Evolutionary conservation across 23 tunicate genomes (phyloP).

Genomic region (Phallusia fumigata): DNA sequence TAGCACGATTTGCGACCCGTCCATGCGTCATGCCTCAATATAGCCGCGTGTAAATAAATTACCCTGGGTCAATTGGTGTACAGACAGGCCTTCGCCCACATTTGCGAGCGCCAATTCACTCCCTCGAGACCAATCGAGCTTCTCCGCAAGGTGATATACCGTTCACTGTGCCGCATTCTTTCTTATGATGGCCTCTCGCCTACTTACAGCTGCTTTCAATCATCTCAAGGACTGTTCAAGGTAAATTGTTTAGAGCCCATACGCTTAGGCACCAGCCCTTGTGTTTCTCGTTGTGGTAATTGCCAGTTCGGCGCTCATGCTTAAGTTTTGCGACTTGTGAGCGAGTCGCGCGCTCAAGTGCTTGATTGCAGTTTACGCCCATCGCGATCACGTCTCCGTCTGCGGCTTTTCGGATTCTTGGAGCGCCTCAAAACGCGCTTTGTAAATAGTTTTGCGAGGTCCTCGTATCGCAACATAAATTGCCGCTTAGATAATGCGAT

Average conservation of each 20-base stretch:
- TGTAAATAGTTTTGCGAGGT: no score
- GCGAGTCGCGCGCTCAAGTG: background rate
- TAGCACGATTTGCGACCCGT: no score
- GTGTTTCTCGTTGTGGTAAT: background rate
- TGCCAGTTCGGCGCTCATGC: background rate
- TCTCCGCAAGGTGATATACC: no score
- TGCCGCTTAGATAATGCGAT: no score
- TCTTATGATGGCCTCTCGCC: background rate
- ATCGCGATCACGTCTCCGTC: background rate
- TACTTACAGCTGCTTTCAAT: background rate
- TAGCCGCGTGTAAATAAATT: background rate
- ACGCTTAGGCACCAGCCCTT: background rate
- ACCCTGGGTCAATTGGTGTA: background rate
- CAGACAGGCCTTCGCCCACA: background rate
- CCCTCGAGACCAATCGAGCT: no score
- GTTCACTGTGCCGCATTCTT: no score
- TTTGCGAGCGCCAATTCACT: background rate
- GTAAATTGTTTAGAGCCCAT: background rate
- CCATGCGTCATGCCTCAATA: background rate
- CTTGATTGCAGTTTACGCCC: background rate
- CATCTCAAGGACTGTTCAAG: slow-evolving; percentile 3
- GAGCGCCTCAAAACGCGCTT: background rate
- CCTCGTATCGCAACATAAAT: no score
- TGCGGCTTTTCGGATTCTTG: background rate
- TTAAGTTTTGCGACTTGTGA: background rate